phyloP scores from a whole-genome alignment of 2,113 vertebrate species.

The Engraulis encrasicolus region DNA sequence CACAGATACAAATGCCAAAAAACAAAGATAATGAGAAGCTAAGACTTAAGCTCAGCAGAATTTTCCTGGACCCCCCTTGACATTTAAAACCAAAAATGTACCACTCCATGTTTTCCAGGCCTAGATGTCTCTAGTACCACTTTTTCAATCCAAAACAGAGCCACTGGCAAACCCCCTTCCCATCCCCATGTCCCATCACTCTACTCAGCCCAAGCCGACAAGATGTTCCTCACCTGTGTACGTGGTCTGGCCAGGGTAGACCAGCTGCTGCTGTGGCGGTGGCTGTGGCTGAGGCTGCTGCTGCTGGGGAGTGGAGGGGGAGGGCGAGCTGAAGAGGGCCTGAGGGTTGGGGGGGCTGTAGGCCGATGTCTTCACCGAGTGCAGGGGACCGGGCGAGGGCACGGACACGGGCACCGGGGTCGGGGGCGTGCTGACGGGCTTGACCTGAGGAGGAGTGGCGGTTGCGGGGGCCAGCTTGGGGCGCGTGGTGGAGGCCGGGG shows the following conservation, averaged over 20 bases:
- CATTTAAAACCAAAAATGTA: not conserved
- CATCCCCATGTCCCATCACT: not conserved
- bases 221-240: slow-evolving; percentile 61
- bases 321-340: slow-evolving; percentile 55
- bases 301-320: slow-evolving; percentile 44
- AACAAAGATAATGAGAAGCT: no score
- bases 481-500: slow-evolving; percentile 18
- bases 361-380: slow-evolving; percentile 44
- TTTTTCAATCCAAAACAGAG: not conserved
- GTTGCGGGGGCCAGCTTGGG: slow-evolving; percentile 35
- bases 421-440: slow-evolving; percentile 16
- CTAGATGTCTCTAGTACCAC: not conserved
- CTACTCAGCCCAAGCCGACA: not conserved
- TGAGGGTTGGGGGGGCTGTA: slow-evolving; percentile 59
- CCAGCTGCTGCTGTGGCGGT: slow-evolving; percentile 48
- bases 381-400: slow-evolving; percentile 24
- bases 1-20: no score
- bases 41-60: not conserved
- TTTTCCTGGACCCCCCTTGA: not conserved
- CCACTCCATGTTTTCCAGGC: not conserved
- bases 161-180: not conserved
- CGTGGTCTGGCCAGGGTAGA: slow-evolving; percentile 57
- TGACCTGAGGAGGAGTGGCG: slow-evolving; percentile 40
- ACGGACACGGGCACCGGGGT: slow-evolving; percentile 18
- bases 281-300: slow-evolving; percentile 38